A percentile compares a stretch with the other conserved stretches of the same genome.
phyloP scores from a whole-genome alignment of 2,797 vertebrate species.

The Cuculus canorus region DNA sequence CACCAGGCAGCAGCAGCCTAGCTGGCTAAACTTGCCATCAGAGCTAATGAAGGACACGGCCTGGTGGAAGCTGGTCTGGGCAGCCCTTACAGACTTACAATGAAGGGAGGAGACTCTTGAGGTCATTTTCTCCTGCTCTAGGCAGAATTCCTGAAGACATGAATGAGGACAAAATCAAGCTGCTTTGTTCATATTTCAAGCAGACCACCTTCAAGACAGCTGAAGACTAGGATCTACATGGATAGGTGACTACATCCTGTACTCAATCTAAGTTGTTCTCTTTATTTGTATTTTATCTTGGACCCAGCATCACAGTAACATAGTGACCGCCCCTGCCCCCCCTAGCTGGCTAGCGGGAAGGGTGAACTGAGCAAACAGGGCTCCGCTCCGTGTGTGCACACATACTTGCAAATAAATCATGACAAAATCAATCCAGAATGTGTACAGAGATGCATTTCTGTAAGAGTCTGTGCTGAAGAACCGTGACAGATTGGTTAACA shows the following conservation, averaged over 20 bases:
- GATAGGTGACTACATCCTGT: neutral
- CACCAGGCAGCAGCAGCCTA: neutral
- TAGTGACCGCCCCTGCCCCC: too few species aligned
- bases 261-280: neutral
- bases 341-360: neutral
- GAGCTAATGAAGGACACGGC: fast-evolving
- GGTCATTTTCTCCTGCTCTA: neutral
- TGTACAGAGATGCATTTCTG: neutral
- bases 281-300: neutral
- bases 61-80: neutral
- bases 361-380: neutral
- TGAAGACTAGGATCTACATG: neutral
- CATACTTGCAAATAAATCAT: neutral
- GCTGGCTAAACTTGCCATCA: fast-evolving
- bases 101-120: too few species aligned
- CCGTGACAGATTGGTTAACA: neutral
- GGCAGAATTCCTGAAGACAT: too few species aligned
- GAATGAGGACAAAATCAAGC: neutral
- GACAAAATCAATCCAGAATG: neutral
- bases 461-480: neutral
- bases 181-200: neutral
- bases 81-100: neutral
- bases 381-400: neutral
- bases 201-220: neutral
- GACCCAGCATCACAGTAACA: neutral